Evolutionary conservation across 2,797 vertebrate genomes (phyloP).

Genomic region (Scarus forsteni): DNA sequence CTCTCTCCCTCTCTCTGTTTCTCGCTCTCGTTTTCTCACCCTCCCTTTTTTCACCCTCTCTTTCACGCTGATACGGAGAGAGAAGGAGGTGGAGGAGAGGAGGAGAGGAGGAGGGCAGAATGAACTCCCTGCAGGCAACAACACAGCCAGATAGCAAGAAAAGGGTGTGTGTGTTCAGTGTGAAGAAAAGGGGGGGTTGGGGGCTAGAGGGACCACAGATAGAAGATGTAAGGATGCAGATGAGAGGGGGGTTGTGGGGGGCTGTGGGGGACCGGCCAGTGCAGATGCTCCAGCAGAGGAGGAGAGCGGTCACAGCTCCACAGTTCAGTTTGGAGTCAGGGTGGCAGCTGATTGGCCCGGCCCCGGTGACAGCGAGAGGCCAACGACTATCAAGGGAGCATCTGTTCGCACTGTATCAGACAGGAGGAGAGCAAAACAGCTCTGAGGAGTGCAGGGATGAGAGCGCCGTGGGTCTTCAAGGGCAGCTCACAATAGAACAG

Average conservation of each 20-base stretch:
- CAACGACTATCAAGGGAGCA: slow-evolving; percentile 89
- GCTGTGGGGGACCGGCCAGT: slow-evolving; percentile 38
- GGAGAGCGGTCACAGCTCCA: slow-evolving; percentile 47
- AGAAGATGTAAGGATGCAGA: slow-evolving; percentile 49
- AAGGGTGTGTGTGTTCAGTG: slow-evolving; percentile 33
- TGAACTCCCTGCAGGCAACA: slow-evolving; percentile 83
- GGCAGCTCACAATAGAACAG: slow-evolving; percentile 78
- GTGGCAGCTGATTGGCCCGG: slow-evolving; percentile 92
- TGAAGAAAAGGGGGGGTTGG: slow-evolving; percentile 16
- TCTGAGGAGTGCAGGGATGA: slow-evolving; percentile 46
- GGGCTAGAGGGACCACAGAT: slow-evolving; percentile 51
- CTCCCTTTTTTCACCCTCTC: slow-evolving; percentile 60
- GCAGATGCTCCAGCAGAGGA: slow-evolving; percentile 89
- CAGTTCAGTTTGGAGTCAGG: slow-evolving; percentile 88
- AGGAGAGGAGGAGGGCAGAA: slow-evolving; percentile 77
- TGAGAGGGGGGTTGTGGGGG: slow-evolving; percentile 43
- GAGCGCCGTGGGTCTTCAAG: slow-evolving; percentile 70
- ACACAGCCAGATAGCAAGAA: slow-evolving; percentile 76
- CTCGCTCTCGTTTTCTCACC: slow-evolving; percentile 57
- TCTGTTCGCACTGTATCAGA: slow-evolving; percentile 83
- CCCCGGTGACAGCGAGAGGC: slow-evolving; percentile 88
- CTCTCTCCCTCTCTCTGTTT: slow-evolving; percentile 59
- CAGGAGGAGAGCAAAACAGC: slow-evolving; percentile 56
- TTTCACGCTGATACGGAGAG: slow-evolving; percentile 78
- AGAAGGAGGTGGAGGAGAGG: slow-evolving; percentile 78